A percentile compares a stretch with the other conserved stretches of the same genome.
phyloP scores from a whole-genome alignment of 2,113 vertebrate genomes.

The Suncus etruscus region DNA sequence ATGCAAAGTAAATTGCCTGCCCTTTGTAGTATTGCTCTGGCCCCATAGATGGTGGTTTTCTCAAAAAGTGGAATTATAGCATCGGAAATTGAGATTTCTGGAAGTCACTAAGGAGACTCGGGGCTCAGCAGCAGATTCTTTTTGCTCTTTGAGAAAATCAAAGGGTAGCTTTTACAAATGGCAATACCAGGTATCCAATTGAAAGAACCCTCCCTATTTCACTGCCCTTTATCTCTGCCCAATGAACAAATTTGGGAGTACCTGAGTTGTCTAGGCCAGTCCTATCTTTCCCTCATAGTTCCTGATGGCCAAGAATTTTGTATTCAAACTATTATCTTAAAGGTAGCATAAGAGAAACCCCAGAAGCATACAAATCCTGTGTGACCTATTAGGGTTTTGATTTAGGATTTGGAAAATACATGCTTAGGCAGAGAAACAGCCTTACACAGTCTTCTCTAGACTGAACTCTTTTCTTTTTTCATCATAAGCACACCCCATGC shows the following conservation, averaged over 20 bases:
- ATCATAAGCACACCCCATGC: background rate
- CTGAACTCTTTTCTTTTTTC: background rate
- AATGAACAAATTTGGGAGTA: background rate
- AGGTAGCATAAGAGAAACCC: background rate
- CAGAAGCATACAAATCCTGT: background rate
- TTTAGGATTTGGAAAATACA: slow-evolving; percentile 1
- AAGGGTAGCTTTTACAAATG: background rate
- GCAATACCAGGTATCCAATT: background rate
- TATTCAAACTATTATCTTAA: background rate
- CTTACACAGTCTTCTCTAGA: background rate
- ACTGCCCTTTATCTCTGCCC: background rate
- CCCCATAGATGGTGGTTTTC: too few relatives aligned
- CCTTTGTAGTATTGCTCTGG: too few relatives aligned
- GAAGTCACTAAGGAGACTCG: background rate
- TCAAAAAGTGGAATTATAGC: too few relatives aligned
- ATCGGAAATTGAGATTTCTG: background rate
- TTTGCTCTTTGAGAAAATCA: slow-evolving; percentile 2
- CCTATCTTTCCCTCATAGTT: background rate
- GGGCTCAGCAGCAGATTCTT: background rate
- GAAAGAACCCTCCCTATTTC: background rate
- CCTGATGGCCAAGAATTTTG: background rate
- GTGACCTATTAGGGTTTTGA: background rate
- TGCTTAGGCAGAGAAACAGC: background rate
- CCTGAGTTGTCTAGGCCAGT: background rate
- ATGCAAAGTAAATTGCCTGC: too few relatives aligned